Conservation (phyloP, 1,140 invertebrate genomes). For the Luehdorfia chinensis region DNA sequence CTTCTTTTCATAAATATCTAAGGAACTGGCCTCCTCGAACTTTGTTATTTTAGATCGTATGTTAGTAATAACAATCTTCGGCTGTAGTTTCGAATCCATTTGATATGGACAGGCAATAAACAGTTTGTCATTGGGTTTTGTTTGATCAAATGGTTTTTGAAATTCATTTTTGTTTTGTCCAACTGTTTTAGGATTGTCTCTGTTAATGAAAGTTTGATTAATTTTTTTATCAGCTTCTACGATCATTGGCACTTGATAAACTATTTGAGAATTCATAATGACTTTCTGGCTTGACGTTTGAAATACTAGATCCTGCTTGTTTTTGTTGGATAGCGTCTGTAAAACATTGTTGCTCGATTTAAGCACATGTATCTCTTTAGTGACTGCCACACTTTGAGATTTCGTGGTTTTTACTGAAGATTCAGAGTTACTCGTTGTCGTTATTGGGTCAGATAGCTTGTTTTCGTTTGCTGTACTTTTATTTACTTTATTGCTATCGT, state of each 20-base stretch:
- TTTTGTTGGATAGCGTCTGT: conserved; percentile 50
- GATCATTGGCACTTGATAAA: conserved; percentile 68
- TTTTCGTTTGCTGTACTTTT: conserved; percentile 39
- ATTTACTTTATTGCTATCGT: conserved; percentile 31
- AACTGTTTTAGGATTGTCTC: conserved; percentile 38
- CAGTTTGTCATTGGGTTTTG: conserved; percentile 50
- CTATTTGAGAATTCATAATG: conserved; percentile 60
- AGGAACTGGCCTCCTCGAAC: conserved; percentile 57
- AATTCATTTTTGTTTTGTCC: conserved; percentile 35
- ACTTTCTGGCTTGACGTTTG: conserved; percentile 51
- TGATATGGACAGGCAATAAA: conserved; percentile 56
- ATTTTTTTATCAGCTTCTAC: conserved; percentile 51
- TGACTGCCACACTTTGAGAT: conserved; percentile 25
- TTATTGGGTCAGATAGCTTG: conserved; percentile 18
- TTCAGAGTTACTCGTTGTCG: conserved; percentile 15
- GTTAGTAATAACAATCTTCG: conserved; percentile 60
- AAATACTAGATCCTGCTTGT: conserved; percentile 45
- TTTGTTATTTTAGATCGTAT: conserved; percentile 42
- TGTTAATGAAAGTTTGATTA: conserved; percentile 37
- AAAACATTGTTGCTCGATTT: conserved; percentile 49
- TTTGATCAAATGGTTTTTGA: conserved; percentile 36
- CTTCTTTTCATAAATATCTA: conserved; percentile 67
- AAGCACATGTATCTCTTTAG: conserved; percentile 50
- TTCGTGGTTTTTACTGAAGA: conserved; percentile 18
- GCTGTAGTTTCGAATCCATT: conserved; percentile 58